Conservation (phyloP, 2,888 invertebrate genomes). For the Monopis laevigella region DNA sequence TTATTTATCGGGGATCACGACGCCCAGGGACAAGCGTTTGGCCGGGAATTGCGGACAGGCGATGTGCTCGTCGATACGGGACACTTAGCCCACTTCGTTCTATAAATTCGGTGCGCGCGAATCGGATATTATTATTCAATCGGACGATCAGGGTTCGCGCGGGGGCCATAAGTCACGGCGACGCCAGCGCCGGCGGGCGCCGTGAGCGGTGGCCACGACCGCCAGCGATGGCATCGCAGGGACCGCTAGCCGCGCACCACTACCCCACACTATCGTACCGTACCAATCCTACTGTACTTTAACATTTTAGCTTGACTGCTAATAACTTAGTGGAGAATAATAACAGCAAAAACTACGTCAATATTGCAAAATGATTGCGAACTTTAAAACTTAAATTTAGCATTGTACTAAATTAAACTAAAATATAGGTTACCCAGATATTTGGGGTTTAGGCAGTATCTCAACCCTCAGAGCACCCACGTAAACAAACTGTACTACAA, state of each 20-base stretch:
- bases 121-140: slow-evolving; percentile 67
- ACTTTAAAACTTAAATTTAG: too few species aligned
- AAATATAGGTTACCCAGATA: too few species aligned
- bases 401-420: too few species aligned
- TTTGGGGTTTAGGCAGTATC: too few species aligned
- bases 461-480: too few species aligned
- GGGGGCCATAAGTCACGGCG: slow-evolving; percentile 63
- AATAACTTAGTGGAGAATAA: too few species aligned
- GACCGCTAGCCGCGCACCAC: slow-evolving; percentile 13
- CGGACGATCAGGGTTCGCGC: slow-evolving; percentile 62
- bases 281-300: slow-evolving; percentile 5
- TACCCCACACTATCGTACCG: slow-evolving; percentile 8
- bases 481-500: too few species aligned
- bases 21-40: slow-evolving; percentile 40
- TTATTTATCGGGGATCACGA: slow-evolving; percentile 49
- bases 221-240: slow-evolving; percentile 39
- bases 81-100: slow-evolving; percentile 59
- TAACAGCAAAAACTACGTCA: too few species aligned
- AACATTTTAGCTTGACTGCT: too few species aligned
- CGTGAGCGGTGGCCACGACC: slow-evolving; percentile 63
- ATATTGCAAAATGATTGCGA: too few species aligned
- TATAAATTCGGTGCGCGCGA: slow-evolving; percentile 64
- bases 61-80: slow-evolving; percentile 53
- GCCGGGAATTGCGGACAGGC: slow-evolving; percentile 43
- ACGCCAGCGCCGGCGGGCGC: slow-evolving; percentile 62